Conservation (phyloP, 2,888 invertebrate species). For the Lasioglossum villosulum region DNA sequence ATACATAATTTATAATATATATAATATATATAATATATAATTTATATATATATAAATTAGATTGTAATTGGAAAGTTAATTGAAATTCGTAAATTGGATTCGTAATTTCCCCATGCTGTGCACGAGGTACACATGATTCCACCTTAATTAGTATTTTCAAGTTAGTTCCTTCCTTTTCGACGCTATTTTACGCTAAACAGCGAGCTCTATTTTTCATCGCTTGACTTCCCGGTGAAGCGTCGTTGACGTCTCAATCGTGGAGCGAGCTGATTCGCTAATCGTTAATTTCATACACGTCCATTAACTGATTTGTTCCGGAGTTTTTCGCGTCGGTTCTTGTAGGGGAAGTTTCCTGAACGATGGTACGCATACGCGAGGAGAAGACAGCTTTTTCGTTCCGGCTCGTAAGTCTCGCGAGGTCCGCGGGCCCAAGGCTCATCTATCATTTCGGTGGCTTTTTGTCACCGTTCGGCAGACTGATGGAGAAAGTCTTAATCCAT, state of each 20-base stretch:
- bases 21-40: too few species aligned
- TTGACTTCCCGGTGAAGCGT: neutral
- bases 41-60: too few species aligned
- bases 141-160: neutral
- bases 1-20: too few species aligned
- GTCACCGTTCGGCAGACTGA: slow-evolving; percentile 66
- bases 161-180: neutral
- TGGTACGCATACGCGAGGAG: slow-evolving; percentile 42
- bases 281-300: slow-evolving; percentile 55
- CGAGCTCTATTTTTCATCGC: neutral
- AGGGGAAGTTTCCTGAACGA: slow-evolving; percentile 20
- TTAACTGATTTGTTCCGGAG: slow-evolving; percentile 46
- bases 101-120: neutral
- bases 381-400: slow-evolving; percentile 52
- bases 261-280: slow-evolving; percentile 17
- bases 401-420: slow-evolving; percentile 39
- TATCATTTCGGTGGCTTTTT: slow-evolving; percentile 70
- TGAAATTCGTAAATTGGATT: neutral
- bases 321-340: slow-evolving; percentile 40
- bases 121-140: neutral
- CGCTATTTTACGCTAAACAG: neutral
- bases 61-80: too few species aligned
- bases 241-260: slow-evolving; percentile 25
- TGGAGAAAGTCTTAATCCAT: slow-evolving; percentile 71
- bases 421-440: slow-evolving; percentile 53